Evolutionary conservation across 2,113 vertebrate genomes (phyloP), one percentile per base, ranked within the genome.

Genomic region (Sphaerodactylus townsendi): DNA sequence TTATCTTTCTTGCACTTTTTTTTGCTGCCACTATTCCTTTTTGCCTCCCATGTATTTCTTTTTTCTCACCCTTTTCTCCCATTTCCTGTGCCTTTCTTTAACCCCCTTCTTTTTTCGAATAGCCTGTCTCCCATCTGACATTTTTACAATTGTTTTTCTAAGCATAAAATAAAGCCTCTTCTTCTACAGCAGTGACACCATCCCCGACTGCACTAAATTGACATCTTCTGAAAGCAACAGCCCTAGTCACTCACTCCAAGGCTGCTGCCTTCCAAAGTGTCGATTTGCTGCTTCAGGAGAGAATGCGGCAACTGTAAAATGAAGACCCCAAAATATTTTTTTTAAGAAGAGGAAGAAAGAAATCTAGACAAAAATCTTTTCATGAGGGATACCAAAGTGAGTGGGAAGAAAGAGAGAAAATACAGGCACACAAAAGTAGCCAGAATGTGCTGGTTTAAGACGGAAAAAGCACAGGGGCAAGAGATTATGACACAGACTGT

Each of bases 121-220:
- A 82, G 84, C n/a, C 76, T 90, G 81, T 79, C 79, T 92, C 79
- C 66, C 78, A 79, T 92, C 85, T 91, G 90, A 90, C 90, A 82
- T 87, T 92, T 94, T 92, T 92, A 88, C 89, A 86, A 87, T 94
- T 91, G 92, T 92, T 93, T 78, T 95, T 93, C 87, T 83, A 90
- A 91, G 86, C 87, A 89, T 81, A 86, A 95, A 95, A 86, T 85
- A 90, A 86, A 90, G 85, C 86, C 89, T 94, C 91, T 94, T 92
- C 91, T 68, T 83, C 80, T 83, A 90, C 95, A 96, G 94, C 95
- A 96, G 95, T 0, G 85, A 86, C 91, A 91, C 84, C 82, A 89
- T 92, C 93, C 88, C 92, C 90, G 89, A 93, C 95, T 95, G 95
- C 83, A 95, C 93, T 94, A 95, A 96, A 96, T 94, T 95, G 94